Evolutionary conservation across 2,797 vertebrate species (phyloP).

Genomic region (Necrosyrtes monachus): DNA sequence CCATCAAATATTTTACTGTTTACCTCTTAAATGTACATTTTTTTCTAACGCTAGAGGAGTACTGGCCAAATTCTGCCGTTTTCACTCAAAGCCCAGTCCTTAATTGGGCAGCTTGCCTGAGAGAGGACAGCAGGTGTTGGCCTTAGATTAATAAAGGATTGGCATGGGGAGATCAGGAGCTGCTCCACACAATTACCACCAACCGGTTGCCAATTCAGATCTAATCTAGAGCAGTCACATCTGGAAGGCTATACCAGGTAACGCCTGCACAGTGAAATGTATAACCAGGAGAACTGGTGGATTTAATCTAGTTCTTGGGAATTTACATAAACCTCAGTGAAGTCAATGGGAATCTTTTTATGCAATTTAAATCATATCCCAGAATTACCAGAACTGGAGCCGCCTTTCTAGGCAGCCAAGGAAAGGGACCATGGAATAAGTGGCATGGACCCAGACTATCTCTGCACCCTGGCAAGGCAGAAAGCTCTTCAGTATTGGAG

Average conservation of each 20-base stretch:
- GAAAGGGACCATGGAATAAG: background rate
- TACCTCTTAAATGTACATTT: background rate
- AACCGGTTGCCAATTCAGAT: background rate
- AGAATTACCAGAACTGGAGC: background rate
- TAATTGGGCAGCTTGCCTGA: background rate
- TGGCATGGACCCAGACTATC: background rate
- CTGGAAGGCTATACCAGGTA: background rate
- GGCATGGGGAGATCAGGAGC: background rate
- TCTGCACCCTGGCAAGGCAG: background rate
- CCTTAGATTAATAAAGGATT: background rate
- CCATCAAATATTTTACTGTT: background rate
- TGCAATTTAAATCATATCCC: background rate
- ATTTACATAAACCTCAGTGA: background rate
- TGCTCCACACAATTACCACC: background rate
- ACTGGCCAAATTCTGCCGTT: background rate
- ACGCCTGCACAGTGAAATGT: background rate
- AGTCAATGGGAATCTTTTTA: background rate
- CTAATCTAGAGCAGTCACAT: background rate
- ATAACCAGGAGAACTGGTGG: background rate
- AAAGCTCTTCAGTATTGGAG: background rate
- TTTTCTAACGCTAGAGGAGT: background rate
- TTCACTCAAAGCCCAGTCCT: background rate
- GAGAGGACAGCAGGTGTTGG: background rate
- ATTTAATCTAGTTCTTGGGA: background rate
- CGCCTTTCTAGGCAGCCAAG: background rate